phyloP scores from a whole-genome alignment of 2,797 vertebrate species.

The Erethizon dorsatum region DNA sequence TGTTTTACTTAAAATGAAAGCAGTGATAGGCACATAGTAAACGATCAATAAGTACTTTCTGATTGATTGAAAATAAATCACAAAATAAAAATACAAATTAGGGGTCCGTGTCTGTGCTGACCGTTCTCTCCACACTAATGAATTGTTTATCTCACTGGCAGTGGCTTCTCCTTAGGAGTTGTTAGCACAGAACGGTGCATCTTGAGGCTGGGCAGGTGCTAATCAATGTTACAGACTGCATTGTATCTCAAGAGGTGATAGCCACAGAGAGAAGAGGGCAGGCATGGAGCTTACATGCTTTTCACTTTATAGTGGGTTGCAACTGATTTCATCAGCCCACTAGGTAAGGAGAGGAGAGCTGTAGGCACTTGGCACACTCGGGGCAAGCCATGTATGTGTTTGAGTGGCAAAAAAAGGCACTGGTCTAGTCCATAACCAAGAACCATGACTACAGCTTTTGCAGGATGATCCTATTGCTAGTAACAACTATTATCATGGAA shows the following conservation, averaged over 20 bases:
- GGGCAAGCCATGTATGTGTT: not conserved
- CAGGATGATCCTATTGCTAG: not conserved
- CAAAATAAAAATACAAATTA: conserved; percentile 80
- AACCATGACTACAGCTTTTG: not conserved
- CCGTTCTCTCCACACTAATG: conserved; percentile 59
- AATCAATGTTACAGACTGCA: conserved; percentile 4
- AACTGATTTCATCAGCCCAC: not conserved
- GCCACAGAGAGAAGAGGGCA: not conserved
- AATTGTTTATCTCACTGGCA: conserved; percentile 64
- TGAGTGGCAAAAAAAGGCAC: conserved; percentile 34
- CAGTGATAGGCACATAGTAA: conserved; percentile 26
- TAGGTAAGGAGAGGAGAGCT: not conserved
- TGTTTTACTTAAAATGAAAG: conserved; percentile 68
- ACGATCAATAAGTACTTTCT: conserved; percentile 65
- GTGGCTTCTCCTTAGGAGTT: conserved; percentile 23
- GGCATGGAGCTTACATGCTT: not conserved
- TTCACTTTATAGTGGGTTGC: not conserved
- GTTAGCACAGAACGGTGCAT: conserved; percentile 34
- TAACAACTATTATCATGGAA: not conserved
- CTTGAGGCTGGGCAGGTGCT: conserved; percentile 68
- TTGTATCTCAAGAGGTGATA: not conserved
- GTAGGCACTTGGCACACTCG: not conserved
- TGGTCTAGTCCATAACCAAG: not conserved
- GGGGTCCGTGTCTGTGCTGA: conserved; percentile 33
- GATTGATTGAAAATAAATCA: conserved; percentile 78